phyloP scores from a whole-genome alignment of 2,113 vertebrate genomes.

The Sebastes fasciatus region DNA sequence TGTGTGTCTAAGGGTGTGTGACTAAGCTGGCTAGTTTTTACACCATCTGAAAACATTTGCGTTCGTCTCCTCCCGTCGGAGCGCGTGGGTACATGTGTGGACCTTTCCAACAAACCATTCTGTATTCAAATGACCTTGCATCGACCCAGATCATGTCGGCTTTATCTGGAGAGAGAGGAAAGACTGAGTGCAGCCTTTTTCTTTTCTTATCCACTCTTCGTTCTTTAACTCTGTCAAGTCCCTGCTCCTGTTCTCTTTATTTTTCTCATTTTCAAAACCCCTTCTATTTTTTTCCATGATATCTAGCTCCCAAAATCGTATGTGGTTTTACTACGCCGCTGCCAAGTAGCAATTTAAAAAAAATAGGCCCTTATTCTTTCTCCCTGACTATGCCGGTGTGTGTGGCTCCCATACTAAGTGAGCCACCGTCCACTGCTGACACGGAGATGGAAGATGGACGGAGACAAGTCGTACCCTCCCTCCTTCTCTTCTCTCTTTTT shows the following conservation, averaged over 20 bases:
- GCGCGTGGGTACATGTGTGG: not conserved
- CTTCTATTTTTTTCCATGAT: slow-evolving; percentile 17
- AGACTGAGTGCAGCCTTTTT: slow-evolving; percentile 10
- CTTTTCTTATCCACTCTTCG: slow-evolving; percentile 18
- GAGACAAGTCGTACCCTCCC: slow-evolving; percentile 31
- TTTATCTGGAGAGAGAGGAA: slow-evolving; percentile 41
- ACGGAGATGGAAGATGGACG: slow-evolving; percentile 48
- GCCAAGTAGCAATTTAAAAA: slow-evolving; percentile 57
- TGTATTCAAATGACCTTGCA: slow-evolving; percentile 43
- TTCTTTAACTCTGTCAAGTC: slow-evolving; percentile 48
- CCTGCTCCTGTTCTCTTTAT: slow-evolving; percentile 14
- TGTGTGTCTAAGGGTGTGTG: slow-evolving; percentile 44
- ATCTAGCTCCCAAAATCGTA: slow-evolving; percentile 39
- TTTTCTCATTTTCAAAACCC: slow-evolving; percentile 36
- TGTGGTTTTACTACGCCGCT: slow-evolving; percentile 44
- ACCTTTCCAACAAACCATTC: slow-evolving; percentile 28
- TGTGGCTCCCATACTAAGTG: slow-evolving; percentile 62
- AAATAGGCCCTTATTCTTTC: slow-evolving; percentile 58
- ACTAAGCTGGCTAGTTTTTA: slow-evolving; percentile 40
- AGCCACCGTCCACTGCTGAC: slow-evolving; percentile 40
- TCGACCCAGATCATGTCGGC: slow-evolving; percentile 25
- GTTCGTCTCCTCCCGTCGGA: not conserved
- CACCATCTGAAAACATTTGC: slow-evolving; percentile 45
- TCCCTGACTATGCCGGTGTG: slow-evolving; percentile 37
- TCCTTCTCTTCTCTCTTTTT: slow-evolving; percentile 32